Percentiles rank a stretch among this genome's conserved stretches.
phyloP scores from a whole-genome alignment of 2,797 vertebrate species.

The Eurystomus glaucurus region DNA sequence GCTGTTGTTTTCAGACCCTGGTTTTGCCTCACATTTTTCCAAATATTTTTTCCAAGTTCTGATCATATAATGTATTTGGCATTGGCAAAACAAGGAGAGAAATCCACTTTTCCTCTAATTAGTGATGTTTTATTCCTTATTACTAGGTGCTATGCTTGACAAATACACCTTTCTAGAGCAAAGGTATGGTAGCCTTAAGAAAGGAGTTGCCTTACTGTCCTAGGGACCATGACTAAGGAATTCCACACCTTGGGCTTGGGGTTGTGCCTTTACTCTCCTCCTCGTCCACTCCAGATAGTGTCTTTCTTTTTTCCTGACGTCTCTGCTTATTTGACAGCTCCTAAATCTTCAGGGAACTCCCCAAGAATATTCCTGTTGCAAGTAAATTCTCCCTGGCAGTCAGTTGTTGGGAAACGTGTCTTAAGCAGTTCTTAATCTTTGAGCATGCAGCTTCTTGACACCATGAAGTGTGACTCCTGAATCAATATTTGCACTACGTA shows the following conservation, averaged over 20 bases:
- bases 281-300: background rate
- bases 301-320: background rate
- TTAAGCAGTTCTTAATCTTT: background rate
- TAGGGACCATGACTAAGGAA: background rate
- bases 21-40: background rate
- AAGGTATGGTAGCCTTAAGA: background rate
- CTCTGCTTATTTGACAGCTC: background rate
- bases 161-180: background rate
- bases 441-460: background rate
- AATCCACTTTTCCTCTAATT: background rate
- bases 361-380: background rate
- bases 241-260: background rate
- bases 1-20: background rate
- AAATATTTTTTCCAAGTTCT: background rate
- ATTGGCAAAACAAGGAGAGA: background rate
- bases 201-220: background rate
- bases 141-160: background rate
- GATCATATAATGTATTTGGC: background rate
- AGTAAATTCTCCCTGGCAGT: background rate
- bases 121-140: background rate
- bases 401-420: background rate
- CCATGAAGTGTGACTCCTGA: background rate
- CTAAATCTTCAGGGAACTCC: background rate
- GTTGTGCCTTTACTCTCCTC: background rate
- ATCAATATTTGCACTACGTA: background rate